Evolutionary conservation across 2,888 invertebrate genomes (phyloP).

Genomic region (Tholera decimalis): DNA sequence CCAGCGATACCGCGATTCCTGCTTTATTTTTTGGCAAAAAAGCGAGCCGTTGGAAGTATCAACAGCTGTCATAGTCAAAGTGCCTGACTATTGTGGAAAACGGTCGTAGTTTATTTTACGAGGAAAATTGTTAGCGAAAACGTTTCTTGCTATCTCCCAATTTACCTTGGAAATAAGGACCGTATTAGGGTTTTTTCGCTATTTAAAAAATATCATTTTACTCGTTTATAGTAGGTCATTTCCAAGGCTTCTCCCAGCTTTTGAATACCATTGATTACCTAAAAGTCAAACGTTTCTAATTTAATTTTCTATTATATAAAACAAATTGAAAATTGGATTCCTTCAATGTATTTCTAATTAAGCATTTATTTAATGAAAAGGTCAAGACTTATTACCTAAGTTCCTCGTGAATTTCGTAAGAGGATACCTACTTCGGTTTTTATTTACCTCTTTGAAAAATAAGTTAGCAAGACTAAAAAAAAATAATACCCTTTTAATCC

Average conservation of each 20-base stretch:
- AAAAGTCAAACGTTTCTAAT: not conserved
- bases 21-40: constrained; percentile 34
- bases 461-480: constrained; percentile 6
- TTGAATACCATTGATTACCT: not conserved
- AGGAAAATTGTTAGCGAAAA: constrained; percentile 2
- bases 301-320: constrained; percentile 11
- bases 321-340: constrained; percentile 11
- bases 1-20: constrained; percentile 30
- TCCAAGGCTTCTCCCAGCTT: not conserved
- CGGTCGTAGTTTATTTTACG: not conserved
- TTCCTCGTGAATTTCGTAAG: constrained; percentile 24
- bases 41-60: constrained; percentile 32
- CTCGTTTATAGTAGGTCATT: not conserved
- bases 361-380: not conserved
- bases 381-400: constrained; percentile 14
- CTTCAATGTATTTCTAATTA: constrained; percentile 20
- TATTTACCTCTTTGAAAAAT: constrained; percentile 5
- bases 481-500: constrained; percentile 27
- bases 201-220: not conserved
- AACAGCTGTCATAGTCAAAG: constrained; percentile 22
- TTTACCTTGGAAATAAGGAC: not conserved
- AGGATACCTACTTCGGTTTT: constrained; percentile 18
- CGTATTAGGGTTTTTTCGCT: not conserved
- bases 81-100: constrained; percentile 30
- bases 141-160: not conserved